Evolutionary conservation across 2,888 invertebrate species (phyloP), one percentile per base, ranked within the genome.

Genomic region (Microctonus brassicae): DNA sequence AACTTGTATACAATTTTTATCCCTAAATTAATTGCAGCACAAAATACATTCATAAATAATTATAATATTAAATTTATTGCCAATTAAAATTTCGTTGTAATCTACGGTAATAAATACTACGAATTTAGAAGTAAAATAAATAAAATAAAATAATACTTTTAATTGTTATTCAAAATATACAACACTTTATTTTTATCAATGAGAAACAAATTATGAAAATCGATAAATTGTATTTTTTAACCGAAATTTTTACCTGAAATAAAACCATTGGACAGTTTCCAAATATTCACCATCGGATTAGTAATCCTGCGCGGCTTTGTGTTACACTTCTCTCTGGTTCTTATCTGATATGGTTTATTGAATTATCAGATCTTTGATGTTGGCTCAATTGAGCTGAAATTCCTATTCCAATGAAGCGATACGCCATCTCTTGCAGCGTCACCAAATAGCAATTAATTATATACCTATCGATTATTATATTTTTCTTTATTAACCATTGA

Each of bases 271-370:
- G 39, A 61, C 10, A 20, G 63, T 22, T 10, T 63, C 63, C 63
- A 63, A 63, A 36, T 34, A 55, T 33, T 9, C 47, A 42, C n/a
- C 75, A 81, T 76, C 74, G 77, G 72, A 75, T 75, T 74, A 74
- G 64, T 75, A 69, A 73, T 65, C 73, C 69, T 73, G 73, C 70
- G 70, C 76, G 76, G 77, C 76, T 78, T 78, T 80, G 79, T 79
- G 78, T 79, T 62, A 75, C 76, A 72, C 76, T 78, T 74, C 17
- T 17, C 47, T 17, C 47, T 1, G n/a, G 17, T 7, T 47, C 47
- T 47, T 81, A 81, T 82, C 79, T n/a, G n/a, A n/a, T n/a, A n/a
- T 76, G 77, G 76, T 82, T 82, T 81, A 82, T 82, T 82, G 81
- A 82, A 82, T 82, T 80, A 79, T 77, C 76, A 76, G 74, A 75